Base-by-base conservation (phyloP, 1,140 invertebrate genomes). In the Wasmannia auropunctata region DNA sequence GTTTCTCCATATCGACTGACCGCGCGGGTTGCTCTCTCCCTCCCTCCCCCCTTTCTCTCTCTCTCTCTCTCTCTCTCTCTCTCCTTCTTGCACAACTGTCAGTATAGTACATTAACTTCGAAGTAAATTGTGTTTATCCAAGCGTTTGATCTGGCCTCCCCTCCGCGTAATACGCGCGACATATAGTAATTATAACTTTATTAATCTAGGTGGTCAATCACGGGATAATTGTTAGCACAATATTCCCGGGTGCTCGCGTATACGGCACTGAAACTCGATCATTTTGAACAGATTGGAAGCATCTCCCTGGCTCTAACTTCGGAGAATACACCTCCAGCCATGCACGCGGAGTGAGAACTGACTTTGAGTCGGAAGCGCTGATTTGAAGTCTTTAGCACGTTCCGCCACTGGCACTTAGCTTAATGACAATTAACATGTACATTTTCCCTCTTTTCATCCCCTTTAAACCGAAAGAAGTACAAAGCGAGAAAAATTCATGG, bases 151-250 rank as follows among this genome's bases (percentile, higher is more conserved):
- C 65, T 58, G 34, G 6, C n/a, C 25, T n/a, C n/a, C 8, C 11
- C 37, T 3, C 31, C 34, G 22, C n/a, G n/a, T 83, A 58, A 81
- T 81, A 51, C 14, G 7, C 28, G 25, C 22, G 79, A 74, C 62
- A 43, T 72, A 58, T 37, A 81, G 79, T 83, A 83, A 83, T 83
- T 83, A 83, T 83, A 83, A 83, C 79, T 83, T 83, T 83, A 72
- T 83, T 83, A 83, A 83, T 83, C 51, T 58, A 58, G 67, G n/a
- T 54, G 67, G 79, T 83, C 79, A 83, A 74, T 83, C 79, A 46
- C 46, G 51, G 67, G 28, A 74, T 83, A 83, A 83, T 74, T 83
- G 67, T 72, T 83, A 19, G 79, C n/a, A 58, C 79, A 34, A 83
- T 83, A 43, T 74, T 31, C 67, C 11, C 49, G 4, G 14, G 51